A percentile compares a stretch with the other conserved stretches of the same genome.
These are phyloP conservation scores for Cromileptes altivelis DNA, from an alignment of 2,113 vertebrate genomes.

Conservation along the genomic window DNA sequence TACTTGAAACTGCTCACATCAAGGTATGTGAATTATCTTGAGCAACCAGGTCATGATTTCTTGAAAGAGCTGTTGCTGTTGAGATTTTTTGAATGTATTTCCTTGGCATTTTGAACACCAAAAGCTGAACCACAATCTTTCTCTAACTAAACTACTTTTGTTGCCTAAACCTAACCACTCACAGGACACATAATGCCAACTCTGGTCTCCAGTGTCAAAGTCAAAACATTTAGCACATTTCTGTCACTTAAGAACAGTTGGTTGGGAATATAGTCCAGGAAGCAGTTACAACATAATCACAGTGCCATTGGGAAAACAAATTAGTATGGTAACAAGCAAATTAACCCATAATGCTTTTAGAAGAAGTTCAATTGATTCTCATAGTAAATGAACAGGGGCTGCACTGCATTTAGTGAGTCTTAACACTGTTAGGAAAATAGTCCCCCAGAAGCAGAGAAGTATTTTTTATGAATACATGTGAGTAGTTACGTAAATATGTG, in stretches of 20 bases:
- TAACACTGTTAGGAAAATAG: background rate
- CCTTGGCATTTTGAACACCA: too few relatives aligned
- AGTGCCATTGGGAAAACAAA: background rate
- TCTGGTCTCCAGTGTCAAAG: background rate
- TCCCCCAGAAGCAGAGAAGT: background rate
- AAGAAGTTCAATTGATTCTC: background rate
- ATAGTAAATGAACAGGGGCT: background rate
- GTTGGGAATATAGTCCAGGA: background rate
- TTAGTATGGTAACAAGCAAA: too few relatives aligned
- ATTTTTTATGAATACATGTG: slow-evolving; percentile 4
- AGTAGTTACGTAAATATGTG: slow-evolving; percentile 10
- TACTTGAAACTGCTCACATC: too few relatives aligned
- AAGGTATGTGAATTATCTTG: too few relatives aligned
- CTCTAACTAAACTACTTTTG: too few relatives aligned
- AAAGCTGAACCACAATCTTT: too few relatives aligned
- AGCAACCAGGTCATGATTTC: too few relatives aligned
- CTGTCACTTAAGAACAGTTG: too few relatives aligned
- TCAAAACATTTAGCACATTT: background rate
- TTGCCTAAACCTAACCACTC: background rate
- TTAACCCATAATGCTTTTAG: background rate
- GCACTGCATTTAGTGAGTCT: background rate
- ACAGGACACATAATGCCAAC: background rate
- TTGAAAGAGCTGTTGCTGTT: too few relatives aligned
- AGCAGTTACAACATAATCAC: background rate
- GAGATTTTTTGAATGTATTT: too few relatives aligned